phyloP scores from a whole-genome alignment of 1,140 invertebrate species.

The Pectinophora gossypiella region DNA sequence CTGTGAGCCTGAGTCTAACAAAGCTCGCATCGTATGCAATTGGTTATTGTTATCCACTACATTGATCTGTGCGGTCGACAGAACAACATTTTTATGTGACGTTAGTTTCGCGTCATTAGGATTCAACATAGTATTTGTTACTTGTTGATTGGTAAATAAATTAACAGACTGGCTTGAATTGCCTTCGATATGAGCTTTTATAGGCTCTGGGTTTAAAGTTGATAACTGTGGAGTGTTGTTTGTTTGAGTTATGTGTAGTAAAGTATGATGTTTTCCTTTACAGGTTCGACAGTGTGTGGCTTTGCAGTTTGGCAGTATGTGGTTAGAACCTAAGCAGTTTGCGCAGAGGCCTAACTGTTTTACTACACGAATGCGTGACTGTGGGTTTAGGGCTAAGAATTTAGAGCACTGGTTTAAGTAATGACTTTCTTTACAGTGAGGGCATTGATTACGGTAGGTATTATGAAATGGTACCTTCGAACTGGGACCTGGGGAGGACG shows the following conservation, averaged over 20 bases:
- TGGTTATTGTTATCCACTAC: slow-evolving; percentile 3
- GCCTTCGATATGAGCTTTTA: background rate
- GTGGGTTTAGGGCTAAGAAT: background rate
- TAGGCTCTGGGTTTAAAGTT: background rate
- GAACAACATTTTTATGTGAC: background rate
- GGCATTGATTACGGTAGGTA: slow-evolving; percentile 2
- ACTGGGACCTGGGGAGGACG: background rate
- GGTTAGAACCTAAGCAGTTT: background rate
- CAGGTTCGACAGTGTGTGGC: background rate
- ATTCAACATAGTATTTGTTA: background rate
- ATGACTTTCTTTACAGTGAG: background rate
- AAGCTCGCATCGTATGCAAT: background rate
- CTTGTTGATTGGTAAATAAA: background rate
- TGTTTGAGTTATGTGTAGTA: background rate
- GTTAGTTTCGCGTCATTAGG: background rate
- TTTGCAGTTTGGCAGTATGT: slow-evolving; percentile 1
- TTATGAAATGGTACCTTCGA: background rate
- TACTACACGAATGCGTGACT: background rate
- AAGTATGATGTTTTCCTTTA: slow-evolving; percentile 2
- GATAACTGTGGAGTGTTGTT: background rate
- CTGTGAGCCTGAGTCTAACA: slow-evolving; percentile 3
- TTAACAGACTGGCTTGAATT: background rate
- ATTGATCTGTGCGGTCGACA: slow-evolving; percentile 2
- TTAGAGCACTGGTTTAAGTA: background rate
- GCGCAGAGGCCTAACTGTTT: background rate